These are phyloP conservation scores for Stenodema calcarata DNA, from an alignment of 2,888 invertebrate genomes.

Conservation along the genomic window DNA sequence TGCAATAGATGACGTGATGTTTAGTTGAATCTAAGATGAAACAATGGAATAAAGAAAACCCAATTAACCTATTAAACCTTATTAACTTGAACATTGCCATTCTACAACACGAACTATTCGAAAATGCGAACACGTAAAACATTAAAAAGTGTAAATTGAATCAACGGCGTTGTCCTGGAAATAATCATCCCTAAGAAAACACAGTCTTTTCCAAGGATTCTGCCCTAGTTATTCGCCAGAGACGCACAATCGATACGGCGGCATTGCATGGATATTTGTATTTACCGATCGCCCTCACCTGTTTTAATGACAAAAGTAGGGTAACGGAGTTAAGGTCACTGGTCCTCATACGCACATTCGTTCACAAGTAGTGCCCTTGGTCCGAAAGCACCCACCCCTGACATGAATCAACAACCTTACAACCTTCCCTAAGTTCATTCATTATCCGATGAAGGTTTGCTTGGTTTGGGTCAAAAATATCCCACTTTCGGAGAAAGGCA, in stretches of 20 bases:
- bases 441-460: neutral
- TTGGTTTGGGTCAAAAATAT: too few species aligned
- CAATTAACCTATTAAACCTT: too few species aligned
- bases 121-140: too few species aligned
- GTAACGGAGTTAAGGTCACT: neutral
- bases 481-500: too few species aligned
- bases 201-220: neutral
- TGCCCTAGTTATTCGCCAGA: neutral
- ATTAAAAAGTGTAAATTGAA: too few species aligned
- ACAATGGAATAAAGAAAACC: too few species aligned
- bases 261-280: neutral
- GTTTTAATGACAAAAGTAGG: neutral
- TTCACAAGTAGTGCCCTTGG: neutral
- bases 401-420: neutral
- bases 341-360: neutral
- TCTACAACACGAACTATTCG: too few species aligned
- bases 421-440: neutral
- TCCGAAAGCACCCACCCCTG: neutral
- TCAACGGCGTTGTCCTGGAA: neutral
- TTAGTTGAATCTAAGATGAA: too few species aligned
- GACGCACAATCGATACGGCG: neutral
- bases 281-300: neutral
- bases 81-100: too few species aligned
- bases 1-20: too few species aligned
- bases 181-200: neutral